A percentile compares a stretch with the other conserved stretches of the same genome.
Evolutionary conservation across 2,113 vertebrate genomes (phyloP).

Genomic region (Tupaia tana): DNA sequence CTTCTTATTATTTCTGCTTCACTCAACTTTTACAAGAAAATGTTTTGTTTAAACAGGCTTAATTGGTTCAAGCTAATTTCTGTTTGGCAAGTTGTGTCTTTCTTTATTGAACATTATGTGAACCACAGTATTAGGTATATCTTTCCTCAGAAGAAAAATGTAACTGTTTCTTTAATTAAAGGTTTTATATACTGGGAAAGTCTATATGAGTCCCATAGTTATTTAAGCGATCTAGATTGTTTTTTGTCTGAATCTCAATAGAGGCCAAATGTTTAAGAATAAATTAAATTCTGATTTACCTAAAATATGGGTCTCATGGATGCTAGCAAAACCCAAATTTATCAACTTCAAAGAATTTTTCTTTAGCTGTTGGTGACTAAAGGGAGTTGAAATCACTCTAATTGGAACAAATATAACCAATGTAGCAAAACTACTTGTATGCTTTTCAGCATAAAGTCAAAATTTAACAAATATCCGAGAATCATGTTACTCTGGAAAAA

Average conservation of each 20-base stretch:
- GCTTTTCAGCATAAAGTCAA: neutral
- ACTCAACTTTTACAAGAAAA: neutral
- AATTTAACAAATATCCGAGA: neutral
- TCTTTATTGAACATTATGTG: neutral
- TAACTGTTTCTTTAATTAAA: neutral
- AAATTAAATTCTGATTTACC: constrained; percentile 4
- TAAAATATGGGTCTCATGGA: neutral
- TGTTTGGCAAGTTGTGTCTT: neutral
- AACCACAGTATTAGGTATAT: neutral
- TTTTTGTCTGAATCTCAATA: neutral
- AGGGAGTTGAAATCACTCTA: neutral
- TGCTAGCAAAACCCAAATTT: neutral
- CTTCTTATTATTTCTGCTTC: neutral
- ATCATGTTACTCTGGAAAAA: neutral
- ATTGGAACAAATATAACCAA: neutral
- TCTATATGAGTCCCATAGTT: neutral
- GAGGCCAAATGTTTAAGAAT: neutral
- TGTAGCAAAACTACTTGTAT: neutral
- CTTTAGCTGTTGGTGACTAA: neutral
- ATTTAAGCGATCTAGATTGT: neutral
- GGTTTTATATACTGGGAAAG: neutral
- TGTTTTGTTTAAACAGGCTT: neutral
- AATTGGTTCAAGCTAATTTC: neutral
- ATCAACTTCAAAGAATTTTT: neutral
- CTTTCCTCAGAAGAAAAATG: neutral